Conservation (phyloP, 2,113 vertebrate species). For the Vicugna pacos region DNA sequence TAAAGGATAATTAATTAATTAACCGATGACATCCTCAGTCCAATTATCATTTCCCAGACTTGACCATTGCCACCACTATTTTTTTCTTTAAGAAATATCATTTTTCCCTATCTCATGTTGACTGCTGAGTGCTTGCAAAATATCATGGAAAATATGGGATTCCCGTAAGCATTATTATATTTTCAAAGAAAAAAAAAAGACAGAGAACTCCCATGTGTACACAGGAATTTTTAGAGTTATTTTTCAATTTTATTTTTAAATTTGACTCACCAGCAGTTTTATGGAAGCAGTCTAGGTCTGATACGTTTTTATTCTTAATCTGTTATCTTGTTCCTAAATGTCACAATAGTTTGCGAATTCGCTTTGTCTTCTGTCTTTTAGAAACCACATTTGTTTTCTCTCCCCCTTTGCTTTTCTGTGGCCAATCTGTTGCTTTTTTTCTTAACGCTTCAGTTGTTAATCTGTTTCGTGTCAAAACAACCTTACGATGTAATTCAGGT, state of each 20-base stretch:
- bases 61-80: neutral
- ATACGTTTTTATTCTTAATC: neutral
- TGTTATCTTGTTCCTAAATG: neutral
- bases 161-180: neutral
- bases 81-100: neutral
- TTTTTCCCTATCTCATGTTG: rapidly evolving
- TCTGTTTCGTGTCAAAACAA: conserved; percentile 38
- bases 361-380: neutral
- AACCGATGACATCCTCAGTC: neutral
- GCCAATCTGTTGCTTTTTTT: neutral
- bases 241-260: neutral
- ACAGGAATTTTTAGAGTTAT: neutral
- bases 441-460: neutral
- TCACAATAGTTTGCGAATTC: neutral
- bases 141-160: neutral
- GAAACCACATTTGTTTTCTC: neutral
- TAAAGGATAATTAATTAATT: neutral
- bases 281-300: neutral
- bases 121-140: neutral
- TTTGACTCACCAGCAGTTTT: neutral
- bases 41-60: neutral
- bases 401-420: neutral
- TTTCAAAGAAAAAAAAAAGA: neutral
- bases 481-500: neutral
- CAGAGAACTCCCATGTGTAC: rapidly evolving